Base-by-base conservation (phyloP, 2,888 invertebrate species). In the Petrolisthes cinctipes region DNA sequence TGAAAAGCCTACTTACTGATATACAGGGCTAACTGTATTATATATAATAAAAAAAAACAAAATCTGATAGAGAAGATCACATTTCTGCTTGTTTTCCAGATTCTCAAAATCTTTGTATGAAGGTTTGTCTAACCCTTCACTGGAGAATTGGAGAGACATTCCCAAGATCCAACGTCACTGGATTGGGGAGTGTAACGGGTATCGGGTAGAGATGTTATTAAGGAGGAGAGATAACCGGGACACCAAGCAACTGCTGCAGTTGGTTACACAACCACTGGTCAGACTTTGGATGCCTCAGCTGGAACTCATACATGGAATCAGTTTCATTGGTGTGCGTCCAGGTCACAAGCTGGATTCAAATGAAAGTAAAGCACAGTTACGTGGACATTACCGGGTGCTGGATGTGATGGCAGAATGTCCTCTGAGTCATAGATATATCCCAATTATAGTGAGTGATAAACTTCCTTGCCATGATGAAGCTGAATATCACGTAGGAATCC, bases 131-230 rank as follows among this genome's bases (percentile, higher is more conserved):
- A 95, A 95, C 93, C 94, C 95, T 14, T 92, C 84, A 37, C 85
- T 91, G 82, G 89, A 95, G 91, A 96, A 97, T 92, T 98, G 97
- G 97, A 94, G 94, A 91, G 97, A 97, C 92, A 95, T 98, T 75
- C 95, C 95, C 82, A 96, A 96, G 92, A 93, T 97, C 89, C 98
- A 98, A 93, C 94, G 95, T 91, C 95, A 97, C 92, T 98, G 98
- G 98, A 97, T 98, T 91, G 97, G 98, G 0, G 95, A 96, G 91
- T 97, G 97, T 92, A 94, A 95, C 92, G 98, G 98, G 7, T 94
- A 95, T 91, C 94, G 94, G 78, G 95, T 96, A 89, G 95, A 95
- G 91, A 95, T 97, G 86, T n/a, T 68, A 20, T 61, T 89, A 14
- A 17, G 37, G 53, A 71, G 37, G 54, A 66, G n/a, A 23, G 57